These are phyloP conservation scores for Dioctria linearis DNA, from an alignment of 2,888 invertebrate genomes.

Conservation along the genomic window DNA sequence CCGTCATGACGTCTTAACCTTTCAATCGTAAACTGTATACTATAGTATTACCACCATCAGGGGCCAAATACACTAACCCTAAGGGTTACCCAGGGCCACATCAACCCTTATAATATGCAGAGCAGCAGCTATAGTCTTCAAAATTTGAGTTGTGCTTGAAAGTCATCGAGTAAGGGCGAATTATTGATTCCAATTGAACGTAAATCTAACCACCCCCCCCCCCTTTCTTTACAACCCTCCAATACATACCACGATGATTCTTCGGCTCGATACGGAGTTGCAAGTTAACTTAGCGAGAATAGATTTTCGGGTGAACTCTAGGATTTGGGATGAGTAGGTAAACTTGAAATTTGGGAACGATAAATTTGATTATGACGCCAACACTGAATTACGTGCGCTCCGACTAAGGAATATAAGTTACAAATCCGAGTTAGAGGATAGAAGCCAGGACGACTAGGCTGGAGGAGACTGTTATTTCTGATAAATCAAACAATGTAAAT, in stretches of 20 bases:
- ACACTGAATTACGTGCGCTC: neutral
- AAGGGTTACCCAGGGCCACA: neutral
- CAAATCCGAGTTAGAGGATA: neutral
- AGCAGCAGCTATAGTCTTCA: slow-evolving; percentile 1
- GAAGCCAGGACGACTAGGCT: slow-evolving; percentile 16
- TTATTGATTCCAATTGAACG: slow-evolving; percentile 50
- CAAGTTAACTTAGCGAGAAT: slow-evolving; percentile 3
- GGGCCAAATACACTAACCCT: neutral
- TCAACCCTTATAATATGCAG: slow-evolving; percentile 14
- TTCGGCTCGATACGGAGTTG: neutral
- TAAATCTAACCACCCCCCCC: neutral
- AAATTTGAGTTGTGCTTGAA: slow-evolving; percentile 30
- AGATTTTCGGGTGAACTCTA: neutral
- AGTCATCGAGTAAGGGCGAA: slow-evolving; percentile 36
- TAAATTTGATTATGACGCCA: slow-evolving; percentile 49
- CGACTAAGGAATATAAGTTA: slow-evolving; percentile 24
- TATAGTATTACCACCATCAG: neutral
- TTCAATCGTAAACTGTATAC: no score
- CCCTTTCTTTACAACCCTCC: no score
- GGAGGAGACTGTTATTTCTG: slow-evolving; percentile 6
- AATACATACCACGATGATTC: neutral
- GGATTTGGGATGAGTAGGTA: neutral
- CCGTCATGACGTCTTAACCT: neutral
- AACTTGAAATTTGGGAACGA: neutral
- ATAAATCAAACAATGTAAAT: slow-evolving; percentile 11